Evolutionary conservation across 2,797 vertebrate genomes (phyloP).

Genomic region (Onychomys torridus): DNA sequence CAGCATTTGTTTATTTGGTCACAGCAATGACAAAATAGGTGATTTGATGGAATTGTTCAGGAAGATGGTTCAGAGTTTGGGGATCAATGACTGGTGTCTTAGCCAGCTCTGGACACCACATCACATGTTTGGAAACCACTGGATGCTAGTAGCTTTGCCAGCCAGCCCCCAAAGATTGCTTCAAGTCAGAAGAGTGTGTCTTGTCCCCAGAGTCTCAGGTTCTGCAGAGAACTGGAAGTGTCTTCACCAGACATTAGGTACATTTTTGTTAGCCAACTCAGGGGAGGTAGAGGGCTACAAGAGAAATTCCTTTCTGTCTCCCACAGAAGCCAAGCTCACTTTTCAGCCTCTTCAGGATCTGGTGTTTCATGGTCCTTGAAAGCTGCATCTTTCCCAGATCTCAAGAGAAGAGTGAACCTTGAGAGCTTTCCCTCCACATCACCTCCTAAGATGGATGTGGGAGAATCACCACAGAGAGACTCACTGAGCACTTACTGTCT

Average conservation of each 20-base stretch:
- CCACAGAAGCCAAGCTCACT: not conserved
- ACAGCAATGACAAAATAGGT: not conserved
- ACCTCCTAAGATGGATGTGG: rapidly evolving
- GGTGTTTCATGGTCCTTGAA: not conserved
- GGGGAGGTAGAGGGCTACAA: too few relatives aligned
- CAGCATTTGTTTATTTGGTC: not conserved
- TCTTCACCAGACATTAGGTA: rapidly evolving
- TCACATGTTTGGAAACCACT: rapidly evolving
- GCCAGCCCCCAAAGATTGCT: not conserved
- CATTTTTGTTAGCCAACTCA: not conserved
- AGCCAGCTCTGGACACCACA: too few relatives aligned
- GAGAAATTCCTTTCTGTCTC: rapidly evolving
- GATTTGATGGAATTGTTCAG: rapidly evolving
- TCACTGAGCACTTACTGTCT: rapidly evolving
- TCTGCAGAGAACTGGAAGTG: not conserved
- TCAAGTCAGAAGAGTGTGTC: rapidly evolving
- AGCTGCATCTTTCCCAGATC: too few relatives aligned
- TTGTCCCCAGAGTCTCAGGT: rapidly evolving
- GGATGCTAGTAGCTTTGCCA: too few relatives aligned
- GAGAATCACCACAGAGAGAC: rapidly evolving
- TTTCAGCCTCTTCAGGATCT: not conserved
- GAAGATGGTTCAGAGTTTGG: not conserved
- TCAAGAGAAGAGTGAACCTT: not conserved
- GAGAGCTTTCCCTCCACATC: rapidly evolving
- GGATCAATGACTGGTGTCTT: rapidly evolving